These are phyloP conservation scores for Scleropages formosus DNA, from an alignment of 2,797 vertebrate species.

Conservation along the genomic window DNA sequence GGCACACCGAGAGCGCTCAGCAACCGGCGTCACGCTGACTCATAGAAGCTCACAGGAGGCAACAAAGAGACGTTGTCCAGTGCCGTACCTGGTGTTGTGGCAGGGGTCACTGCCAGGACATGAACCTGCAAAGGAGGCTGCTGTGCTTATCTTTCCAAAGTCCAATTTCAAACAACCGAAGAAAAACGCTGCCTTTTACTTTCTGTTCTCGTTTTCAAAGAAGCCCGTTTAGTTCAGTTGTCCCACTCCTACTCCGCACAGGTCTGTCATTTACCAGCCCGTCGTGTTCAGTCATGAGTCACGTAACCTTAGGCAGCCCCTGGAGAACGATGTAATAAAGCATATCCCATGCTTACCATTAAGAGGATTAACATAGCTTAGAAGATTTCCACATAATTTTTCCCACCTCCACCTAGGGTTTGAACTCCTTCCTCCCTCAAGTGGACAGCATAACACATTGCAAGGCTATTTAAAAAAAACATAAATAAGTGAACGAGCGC, in stretches of 20 bases:
- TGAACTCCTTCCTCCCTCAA: constrained; percentile 30
- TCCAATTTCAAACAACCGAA: not conserved
- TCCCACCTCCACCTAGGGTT: not conserved
- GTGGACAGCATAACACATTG: not conserved
- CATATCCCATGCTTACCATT: not conserved
- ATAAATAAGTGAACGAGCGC: constrained; percentile 19
- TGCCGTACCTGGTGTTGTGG: too few relatives aligned
- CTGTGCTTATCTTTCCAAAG: not conserved
- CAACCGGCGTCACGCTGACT: too few relatives aligned
- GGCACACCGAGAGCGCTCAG: too few relatives aligned
- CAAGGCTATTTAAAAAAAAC: not conserved
- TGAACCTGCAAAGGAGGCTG: too few relatives aligned
- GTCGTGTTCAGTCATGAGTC: constrained; percentile 11
- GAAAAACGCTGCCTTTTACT: not conserved
- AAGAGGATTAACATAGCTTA: constrained; percentile 24
- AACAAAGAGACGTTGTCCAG: too few relatives aligned
- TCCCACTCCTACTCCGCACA: not conserved
- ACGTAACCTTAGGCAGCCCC: not conserved
- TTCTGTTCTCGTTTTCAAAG: not conserved
- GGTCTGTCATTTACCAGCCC: not conserved
- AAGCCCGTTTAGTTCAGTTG: too few relatives aligned
- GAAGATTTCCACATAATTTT: not conserved
- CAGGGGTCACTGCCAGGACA: too few relatives aligned
- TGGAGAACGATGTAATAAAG: not conserved
- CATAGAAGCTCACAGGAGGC: too few relatives aligned